Percentiles rank a stretch among this genome's conserved stretches.
Evolutionary conservation across 2,797 vertebrate species (phyloP).

Genomic region (Schizopygopsis pylzovi): DNA sequence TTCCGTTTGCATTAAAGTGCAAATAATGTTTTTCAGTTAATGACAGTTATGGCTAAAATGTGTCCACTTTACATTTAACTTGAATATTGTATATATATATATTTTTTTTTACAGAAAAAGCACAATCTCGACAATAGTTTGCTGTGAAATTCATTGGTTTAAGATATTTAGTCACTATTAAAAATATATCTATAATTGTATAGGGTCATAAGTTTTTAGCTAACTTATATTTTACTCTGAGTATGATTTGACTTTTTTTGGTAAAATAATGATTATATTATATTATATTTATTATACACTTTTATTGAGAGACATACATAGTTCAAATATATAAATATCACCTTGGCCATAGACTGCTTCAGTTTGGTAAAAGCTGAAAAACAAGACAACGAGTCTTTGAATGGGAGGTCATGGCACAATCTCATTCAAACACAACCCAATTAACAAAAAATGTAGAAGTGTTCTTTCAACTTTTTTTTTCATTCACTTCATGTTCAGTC

Average conservation of each 20-base stretch:
- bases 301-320: not conserved
- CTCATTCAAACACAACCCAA: slow-evolving; percentile 23
- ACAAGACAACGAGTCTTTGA: not conserved
- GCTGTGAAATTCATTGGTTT: not conserved
- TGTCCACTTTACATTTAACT: not conserved
- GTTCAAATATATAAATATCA: not conserved
- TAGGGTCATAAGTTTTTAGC: not conserved
- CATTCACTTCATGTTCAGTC: slow-evolving; percentile 22
- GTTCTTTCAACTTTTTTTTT: slow-evolving; percentile 52
- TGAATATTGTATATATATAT: not conserved
- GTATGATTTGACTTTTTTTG: not conserved
- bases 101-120: not conserved
- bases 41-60: not conserved
- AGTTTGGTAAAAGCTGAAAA: slow-evolving; percentile 4
- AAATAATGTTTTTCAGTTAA: slow-evolving; percentile 39
- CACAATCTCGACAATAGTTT: not conserved
- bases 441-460: slow-evolving; percentile 45
- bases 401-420: slow-evolving; percentile 1
- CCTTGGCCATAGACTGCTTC: not conserved
- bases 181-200: not conserved
- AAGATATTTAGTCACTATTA: not conserved
- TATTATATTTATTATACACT: not conserved
- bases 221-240: not conserved
- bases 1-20: slow-evolving; percentile 24
- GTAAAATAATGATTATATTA: not conserved